These are phyloP conservation scores for Misgurnus mizolepis DNA, from an alignment of 2,113 vertebrate genomes.

Conservation along the genomic window DNA sequence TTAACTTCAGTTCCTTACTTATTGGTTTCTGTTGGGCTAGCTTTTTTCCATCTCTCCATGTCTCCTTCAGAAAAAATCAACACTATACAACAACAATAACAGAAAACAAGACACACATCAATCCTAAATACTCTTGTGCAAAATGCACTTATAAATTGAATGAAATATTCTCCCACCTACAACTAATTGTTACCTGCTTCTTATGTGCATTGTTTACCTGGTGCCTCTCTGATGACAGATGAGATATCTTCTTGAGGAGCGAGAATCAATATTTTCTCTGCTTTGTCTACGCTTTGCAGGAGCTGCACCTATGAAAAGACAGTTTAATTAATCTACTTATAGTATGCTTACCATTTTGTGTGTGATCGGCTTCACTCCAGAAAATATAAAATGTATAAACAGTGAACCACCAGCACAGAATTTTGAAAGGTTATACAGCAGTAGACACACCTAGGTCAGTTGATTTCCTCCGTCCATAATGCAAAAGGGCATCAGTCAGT, in stretches of 20 bases:
- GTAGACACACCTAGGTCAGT: constrained; percentile 27
- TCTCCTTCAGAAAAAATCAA: no score
- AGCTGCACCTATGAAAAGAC: background rate
- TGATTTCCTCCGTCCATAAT: constrained; percentile 21
- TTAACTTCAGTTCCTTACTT: no score
- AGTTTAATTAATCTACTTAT: constrained; percentile 6
- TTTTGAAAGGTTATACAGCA: background rate
- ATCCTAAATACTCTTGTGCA: background rate
- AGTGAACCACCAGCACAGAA: background rate
- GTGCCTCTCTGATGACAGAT: background rate
- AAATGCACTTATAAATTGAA: background rate
- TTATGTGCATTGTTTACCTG: background rate
- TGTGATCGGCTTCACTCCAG: background rate
- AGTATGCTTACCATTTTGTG: background rate
- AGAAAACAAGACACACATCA: no score
- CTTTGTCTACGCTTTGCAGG: background rate
- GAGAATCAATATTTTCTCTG: background rate
- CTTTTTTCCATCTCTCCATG: no score
- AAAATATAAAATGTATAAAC: constrained; percentile 12
- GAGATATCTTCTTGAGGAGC: background rate
- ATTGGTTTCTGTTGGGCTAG: no score
- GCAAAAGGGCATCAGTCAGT: background rate
- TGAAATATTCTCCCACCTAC: background rate
- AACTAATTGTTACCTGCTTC: background rate
- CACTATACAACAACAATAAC: no score